Conservation (phyloP, 2,888 invertebrate genomes). For the Ophraella communa region DNA sequence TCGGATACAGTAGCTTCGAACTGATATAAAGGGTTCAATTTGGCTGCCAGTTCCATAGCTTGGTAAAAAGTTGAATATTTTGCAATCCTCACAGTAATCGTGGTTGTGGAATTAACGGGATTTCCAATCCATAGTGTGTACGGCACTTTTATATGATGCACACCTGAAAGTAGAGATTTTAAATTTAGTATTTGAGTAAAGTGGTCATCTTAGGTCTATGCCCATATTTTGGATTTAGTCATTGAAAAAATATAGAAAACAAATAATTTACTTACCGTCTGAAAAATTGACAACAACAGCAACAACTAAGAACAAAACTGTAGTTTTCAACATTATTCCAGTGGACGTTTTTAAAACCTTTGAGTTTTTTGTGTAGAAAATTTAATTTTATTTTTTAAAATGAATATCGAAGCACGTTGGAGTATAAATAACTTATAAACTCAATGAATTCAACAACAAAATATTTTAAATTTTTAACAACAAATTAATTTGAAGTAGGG, state of each 20-base stretch:
- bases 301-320: not conserved
- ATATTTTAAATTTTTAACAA: not conserved
- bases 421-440: too few species aligned
- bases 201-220: too few species aligned
- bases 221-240: too few species aligned
- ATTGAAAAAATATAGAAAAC: too few species aligned
- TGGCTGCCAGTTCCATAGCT: slow-evolving; percentile 12
- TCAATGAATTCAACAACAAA: not conserved
- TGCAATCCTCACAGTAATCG: slow-evolving; percentile 7
- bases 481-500: not conserved
- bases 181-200: not conserved
- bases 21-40: slow-evolving; percentile 7
- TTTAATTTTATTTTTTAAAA: too few species aligned
- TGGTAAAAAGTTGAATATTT: slow-evolving; percentile 16
- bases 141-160: not conserved
- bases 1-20: slow-evolving; percentile 7
- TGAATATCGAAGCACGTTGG: too few species aligned
- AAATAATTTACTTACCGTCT: not conserved
- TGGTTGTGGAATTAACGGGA: not conserved
- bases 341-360: too few species aligned
- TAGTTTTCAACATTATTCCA: not conserved
- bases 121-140: slow-evolving; percentile 18
- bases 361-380: too few species aligned
- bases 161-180: not conserved
- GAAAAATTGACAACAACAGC: not conserved